Percentiles rank a stretch among this genome's conserved stretches.
Conservation (phyloP, 2,113 vertebrate genomes). For the Setophaga kirtlandii region DNA sequence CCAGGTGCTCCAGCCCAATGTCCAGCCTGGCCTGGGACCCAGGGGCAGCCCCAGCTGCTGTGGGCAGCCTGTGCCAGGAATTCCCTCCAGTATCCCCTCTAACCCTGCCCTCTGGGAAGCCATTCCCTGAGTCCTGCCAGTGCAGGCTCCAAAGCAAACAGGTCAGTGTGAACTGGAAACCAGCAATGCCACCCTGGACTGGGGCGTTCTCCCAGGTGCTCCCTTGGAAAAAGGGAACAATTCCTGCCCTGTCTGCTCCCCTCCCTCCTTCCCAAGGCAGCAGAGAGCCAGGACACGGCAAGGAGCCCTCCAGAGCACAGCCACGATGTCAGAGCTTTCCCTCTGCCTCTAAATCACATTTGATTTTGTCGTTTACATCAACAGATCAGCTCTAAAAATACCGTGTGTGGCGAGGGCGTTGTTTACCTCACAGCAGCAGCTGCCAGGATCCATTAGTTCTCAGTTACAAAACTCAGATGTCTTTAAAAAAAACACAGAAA, state of each 20-base stretch:
- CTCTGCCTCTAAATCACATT: background rate
- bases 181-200: accelerated
- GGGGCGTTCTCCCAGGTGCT: background rate
- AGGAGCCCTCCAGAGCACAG: background rate
- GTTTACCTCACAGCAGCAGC: background rate
- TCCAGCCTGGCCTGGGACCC: background rate
- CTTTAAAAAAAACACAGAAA: background rate
- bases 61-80: background rate
- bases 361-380: background rate
- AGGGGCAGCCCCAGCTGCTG: background rate
- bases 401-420: background rate
- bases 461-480: background rate
- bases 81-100: background rate
- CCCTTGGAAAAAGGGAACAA: background rate
- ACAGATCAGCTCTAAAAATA: background rate
- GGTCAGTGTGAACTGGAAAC: background rate
- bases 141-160: background rate
- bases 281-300: background rate
- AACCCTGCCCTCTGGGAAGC: background rate
- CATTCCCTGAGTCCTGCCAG: background rate
- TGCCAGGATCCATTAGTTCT: background rate
- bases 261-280: background rate
- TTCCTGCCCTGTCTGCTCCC: accelerated
- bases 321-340: background rate
- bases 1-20: background rate